Percentiles rank a stretch among this genome's conserved stretches.
phyloP scores from a whole-genome alignment of 2,113 vertebrate genomes.

The Hymenochirus boettgeri region DNA sequence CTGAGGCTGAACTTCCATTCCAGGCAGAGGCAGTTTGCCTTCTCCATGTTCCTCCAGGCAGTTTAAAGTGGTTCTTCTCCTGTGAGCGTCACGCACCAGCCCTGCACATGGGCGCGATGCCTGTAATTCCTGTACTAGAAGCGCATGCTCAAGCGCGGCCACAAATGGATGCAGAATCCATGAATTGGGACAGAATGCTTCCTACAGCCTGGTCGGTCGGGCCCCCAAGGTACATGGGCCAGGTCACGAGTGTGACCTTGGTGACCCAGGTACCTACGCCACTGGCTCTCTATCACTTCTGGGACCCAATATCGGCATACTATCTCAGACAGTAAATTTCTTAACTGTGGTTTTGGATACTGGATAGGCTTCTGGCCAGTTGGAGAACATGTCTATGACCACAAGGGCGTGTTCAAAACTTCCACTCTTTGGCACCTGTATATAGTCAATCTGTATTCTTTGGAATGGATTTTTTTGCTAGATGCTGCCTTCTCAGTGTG shows the following conservation, averaged over 20 bases:
- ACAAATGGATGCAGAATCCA: too few species aligned
- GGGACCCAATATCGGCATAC: conserved; percentile 1
- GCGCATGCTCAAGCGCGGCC: neutral
- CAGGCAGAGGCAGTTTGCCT: too few species aligned
- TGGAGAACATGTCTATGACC: conserved; percentile 5
- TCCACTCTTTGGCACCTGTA: conserved; percentile 8
- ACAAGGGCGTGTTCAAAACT: neutral
- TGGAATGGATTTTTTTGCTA: conserved; percentile 6
- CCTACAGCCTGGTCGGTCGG: too few species aligned
- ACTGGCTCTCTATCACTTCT: neutral
- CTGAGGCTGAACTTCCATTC: too few species aligned
- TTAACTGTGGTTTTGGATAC: conserved; percentile 9
- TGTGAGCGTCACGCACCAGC: too few species aligned
- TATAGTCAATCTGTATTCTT: conserved; percentile 12
- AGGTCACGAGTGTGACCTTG: too few species aligned
- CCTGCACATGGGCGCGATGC: too few species aligned
- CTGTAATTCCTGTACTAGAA: conserved; percentile 10
- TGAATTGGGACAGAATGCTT: too few species aligned
- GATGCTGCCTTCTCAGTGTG: neutral
- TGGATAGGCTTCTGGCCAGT: neutral
- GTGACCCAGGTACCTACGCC: neutral
- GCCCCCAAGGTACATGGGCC: too few species aligned
- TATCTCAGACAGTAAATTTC: conserved; percentile 1
- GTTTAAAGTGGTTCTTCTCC: too few species aligned
- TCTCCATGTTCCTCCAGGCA: too few species aligned